Conservation (phyloP, 2,797 vertebrate genomes). For the Sarcophilus harrisii region DNA sequence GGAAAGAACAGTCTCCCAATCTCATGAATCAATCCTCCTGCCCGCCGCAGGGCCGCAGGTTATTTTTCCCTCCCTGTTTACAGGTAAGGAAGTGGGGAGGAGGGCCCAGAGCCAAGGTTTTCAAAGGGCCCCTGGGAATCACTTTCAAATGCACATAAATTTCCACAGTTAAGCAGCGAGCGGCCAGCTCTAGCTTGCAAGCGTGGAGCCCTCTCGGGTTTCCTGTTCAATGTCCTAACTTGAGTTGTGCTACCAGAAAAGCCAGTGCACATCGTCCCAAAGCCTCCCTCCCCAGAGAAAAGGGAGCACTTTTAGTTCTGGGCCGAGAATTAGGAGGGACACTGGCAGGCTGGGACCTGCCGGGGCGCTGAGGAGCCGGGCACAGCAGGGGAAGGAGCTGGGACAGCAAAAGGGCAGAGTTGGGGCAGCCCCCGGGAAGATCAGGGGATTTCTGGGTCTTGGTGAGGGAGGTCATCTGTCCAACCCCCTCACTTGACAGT, state of each 20-base stretch:
- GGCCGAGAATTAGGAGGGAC: background rate
- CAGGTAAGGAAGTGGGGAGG: constrained; percentile 29
- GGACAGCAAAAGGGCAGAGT: background rate
- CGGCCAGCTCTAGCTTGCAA: constrained; percentile 7
- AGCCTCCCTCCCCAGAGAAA: background rate
- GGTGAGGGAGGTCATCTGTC: background rate
- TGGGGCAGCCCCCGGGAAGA: too few relatives aligned
- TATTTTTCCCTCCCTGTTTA: background rate
- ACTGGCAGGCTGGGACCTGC: background rate
- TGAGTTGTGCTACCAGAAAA: constrained; percentile 68
- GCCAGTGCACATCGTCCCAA: constrained; percentile 50
- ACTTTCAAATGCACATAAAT: constrained; percentile 46
- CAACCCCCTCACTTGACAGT: background rate
- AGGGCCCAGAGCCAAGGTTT: background rate
- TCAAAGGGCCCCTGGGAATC: constrained; percentile 43
- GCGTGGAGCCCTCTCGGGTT: constrained; percentile 29
- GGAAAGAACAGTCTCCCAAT: background rate
- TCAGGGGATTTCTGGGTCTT: background rate
- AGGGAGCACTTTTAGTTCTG: background rate
- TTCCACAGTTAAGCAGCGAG: constrained; percentile 53
- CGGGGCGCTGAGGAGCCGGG: background rate
- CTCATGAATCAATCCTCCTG: background rate
- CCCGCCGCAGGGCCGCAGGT: background rate
- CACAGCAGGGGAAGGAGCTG: background rate
- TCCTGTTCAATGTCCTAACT: constrained; percentile 63